Evolutionary conservation across 2,888 invertebrate species (phyloP), one percentile per base, ranked within the genome.

Genomic region (Drosophila rubida): DNA sequence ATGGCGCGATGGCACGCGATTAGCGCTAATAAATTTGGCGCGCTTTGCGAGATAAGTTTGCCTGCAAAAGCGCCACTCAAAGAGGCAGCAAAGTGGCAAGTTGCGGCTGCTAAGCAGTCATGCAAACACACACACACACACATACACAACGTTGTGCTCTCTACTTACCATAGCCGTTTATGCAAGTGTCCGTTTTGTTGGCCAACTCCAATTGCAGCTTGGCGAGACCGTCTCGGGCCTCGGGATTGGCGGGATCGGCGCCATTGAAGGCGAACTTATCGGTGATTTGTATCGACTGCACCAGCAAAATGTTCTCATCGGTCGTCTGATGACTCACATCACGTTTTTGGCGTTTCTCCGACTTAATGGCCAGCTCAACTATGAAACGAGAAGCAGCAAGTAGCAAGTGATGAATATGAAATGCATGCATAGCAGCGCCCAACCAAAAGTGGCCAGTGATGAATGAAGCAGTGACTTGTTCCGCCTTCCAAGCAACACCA

Each of bases 211-310:
- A 93, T 93, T 94, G 96, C 65, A 96, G 93, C 69, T 95, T 95
- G 91, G 96, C 96, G 88, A 94, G 95, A 73, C 94, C 94, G 66
- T 93, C 92, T 51, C 79, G 82, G 48, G 83, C 80, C 46, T 82
- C 82, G 45, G 60, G 45, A 53, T 80, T 74, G 87, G 76, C 54
- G 35, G 69, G 62, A 87, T 83, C 87, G 78, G 91, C 91, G 84
- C 94, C 94, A 90, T 96, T 96, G 92, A 97, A 97, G 54, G 96
- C 97, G 91, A 97, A 97, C 92, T 97, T 97, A 93, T 98, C 97
- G 42, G 97, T 97, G 91, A 98, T 98, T 93, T 97, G 97, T 89
- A 98, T 97, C 63, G 97, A 96, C 92, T 97, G 97, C 51, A 97
- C 97, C 68, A 97, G 94, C 54, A 98, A 94, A 92, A 98, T 95